A percentile compares a stretch with the other conserved stretches of the same genome.
Conservation (phyloP, 2,888 invertebrate species). For the Alitta virens region DNA sequence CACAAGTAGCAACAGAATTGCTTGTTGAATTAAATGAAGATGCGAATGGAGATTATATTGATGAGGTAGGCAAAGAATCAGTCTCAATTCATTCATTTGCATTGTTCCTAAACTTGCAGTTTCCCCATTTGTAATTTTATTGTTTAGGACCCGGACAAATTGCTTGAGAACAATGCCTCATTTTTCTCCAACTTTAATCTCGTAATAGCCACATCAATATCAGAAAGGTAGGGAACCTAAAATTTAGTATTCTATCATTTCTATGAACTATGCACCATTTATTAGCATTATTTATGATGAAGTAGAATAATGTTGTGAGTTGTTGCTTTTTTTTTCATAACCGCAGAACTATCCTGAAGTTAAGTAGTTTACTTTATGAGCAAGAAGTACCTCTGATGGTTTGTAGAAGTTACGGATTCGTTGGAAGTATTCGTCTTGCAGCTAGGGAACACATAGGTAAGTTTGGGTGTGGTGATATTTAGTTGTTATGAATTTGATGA, state of each 20-base stretch:
- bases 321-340: background rate
- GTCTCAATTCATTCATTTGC: background rate
- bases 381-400: slow-evolving; percentile 81
- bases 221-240: slow-evolving; percentile 65
- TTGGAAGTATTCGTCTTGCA: slow-evolving; percentile 86
- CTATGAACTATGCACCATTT: too few relatives aligned
- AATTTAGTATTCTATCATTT: too few relatives aligned
- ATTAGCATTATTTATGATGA: too few relatives aligned
- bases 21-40: slow-evolving; percentile 88
- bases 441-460: slow-evolving; percentile 60
- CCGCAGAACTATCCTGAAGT: slow-evolving; percentile 67
- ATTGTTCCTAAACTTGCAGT: too few relatives aligned
- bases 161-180: slow-evolving; percentile 79
- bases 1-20: slow-evolving; percentile 77
- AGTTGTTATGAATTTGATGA: too few relatives aligned
- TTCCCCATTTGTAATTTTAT: slow-evolving; percentile 55
- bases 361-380: slow-evolving; percentile 81
- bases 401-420: slow-evolving; percentile 85
- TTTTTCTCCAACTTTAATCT: slow-evolving; percentile 85
- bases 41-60: slow-evolving; percentile 87
- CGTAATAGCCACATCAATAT: slow-evolving; percentile 77
- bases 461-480: too few relatives aligned
- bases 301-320: too few relatives aligned
- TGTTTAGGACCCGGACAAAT: slow-evolving; percentile 65
- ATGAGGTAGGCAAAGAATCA: slow-evolving; percentile 62